Evolutionary conservation across 2,113 vertebrate species (phyloP).

Genomic region (Rhinoderma darwinii): DNA sequence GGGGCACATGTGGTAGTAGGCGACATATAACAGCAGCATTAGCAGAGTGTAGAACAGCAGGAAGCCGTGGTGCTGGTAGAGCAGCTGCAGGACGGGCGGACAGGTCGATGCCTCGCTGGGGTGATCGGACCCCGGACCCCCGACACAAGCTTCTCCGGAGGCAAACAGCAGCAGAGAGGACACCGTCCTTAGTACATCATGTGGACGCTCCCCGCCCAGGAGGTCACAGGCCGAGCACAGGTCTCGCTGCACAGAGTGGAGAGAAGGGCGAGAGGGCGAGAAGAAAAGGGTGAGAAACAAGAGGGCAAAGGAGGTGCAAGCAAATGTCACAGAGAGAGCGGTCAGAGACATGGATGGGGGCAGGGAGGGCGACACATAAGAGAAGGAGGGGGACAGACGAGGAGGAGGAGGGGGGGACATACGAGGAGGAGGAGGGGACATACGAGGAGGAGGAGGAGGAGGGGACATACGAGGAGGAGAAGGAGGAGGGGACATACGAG

Average conservation of each 20-base stretch:
- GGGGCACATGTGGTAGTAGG: conserved; percentile 11
- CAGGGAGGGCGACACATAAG: neutral
- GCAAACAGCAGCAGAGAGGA: conserved; percentile 29
- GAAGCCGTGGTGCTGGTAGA: conserved; percentile 14
- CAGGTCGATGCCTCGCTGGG: neutral
- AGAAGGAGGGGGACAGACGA: too few relatives aligned
- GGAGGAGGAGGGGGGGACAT: too few relatives aligned
- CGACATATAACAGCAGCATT: conserved; percentile 21
- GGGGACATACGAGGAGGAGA: neutral
- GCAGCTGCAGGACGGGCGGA: neutral
- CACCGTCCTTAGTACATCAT: conserved; percentile 21
- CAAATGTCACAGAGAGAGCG: neutral
- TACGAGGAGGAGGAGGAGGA: too few relatives aligned
- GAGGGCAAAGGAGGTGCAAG: neutral
- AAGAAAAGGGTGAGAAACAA: neutral
- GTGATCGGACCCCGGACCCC: too few relatives aligned
- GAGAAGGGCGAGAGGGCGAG: neutral
- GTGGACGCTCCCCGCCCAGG: conserved; percentile 22
- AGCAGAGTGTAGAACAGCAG: conserved; percentile 45
- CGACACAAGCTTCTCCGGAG: neutral
- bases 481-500: neutral
- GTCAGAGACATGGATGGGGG: neutral
- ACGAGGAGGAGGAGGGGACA: too few relatives aligned
- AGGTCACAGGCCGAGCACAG: conserved; percentile 47
- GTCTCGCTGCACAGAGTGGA: conserved; percentile 37